Percentiles rank a stretch among this genome's conserved stretches.
Evolutionary conservation across 2,113 vertebrate genomes (phyloP).

Genomic region (Seriola quinqueradiata): DNA sequence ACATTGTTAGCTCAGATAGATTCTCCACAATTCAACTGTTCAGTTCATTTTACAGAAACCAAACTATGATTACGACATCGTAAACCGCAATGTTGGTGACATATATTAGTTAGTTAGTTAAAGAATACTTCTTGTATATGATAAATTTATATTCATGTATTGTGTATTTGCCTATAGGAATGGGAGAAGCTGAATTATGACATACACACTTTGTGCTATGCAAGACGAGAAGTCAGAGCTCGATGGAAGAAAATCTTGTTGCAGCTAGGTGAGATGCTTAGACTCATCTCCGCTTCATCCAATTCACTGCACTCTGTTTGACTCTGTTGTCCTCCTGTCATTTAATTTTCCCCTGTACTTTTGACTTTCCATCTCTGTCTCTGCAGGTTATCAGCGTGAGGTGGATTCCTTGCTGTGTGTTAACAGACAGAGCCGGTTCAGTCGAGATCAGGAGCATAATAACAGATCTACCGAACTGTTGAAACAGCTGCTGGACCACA

Average conservation of each 20-base stretch:
- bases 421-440: conserved; percentile 85
- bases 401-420: conserved; percentile 90
- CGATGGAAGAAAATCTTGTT: conserved; percentile 92
- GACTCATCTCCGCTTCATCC: background rate
- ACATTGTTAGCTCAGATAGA: no score
- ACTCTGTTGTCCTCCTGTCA: background rate
- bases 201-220: conserved; percentile 88
- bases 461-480: conserved; percentile 86
- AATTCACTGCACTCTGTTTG: fast-evolving
- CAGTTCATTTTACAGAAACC: no score
- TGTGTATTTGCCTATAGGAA: conserved; percentile 80
- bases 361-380: background rate
- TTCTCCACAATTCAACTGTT: no score
- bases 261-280: conserved; percentile 86
- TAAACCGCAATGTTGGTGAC: no score
- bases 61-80: no score
- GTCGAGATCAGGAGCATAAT: conserved; percentile 87
- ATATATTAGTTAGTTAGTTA: no score
- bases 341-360: background rate
- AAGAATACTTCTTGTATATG: background rate
- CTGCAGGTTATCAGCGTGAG: conserved; percentile 92
- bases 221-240: conserved; percentile 87
- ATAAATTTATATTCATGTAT: background rate
- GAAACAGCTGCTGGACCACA: conserved; percentile 88
- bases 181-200: conserved; percentile 97